Base-by-base conservation (phyloP, 2,888 invertebrate species). In the Lasioglossum marginatum region DNA sequence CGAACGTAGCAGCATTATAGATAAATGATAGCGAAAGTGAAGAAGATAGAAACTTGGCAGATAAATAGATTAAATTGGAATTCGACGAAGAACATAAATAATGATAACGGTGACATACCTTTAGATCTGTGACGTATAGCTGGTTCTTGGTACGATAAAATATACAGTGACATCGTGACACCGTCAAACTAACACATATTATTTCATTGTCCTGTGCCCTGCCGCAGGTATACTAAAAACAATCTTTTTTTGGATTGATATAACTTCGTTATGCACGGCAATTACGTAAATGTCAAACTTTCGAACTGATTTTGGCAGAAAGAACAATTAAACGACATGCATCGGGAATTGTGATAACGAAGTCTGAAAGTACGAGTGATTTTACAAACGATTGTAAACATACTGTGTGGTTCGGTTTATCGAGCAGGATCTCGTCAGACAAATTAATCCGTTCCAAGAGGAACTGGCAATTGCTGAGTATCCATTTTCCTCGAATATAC, bases 201-300 rank as follows among this genome's bases (percentile, higher is more conserved):
- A 95, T 91, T 34, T 92, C 73, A 84, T 92, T 94, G 0, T 90
- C 91, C 37, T 83, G 91, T 6, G 87, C 91, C 83, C 94, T 90
- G 31, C 94, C 94, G 76, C 94, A 94, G 1, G 83, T 86, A 63
- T 93, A 93, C 94, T 95, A 78, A 37, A 93, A 92, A 43, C n/a
- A 75, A 57, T 10, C 14, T 8, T 6, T 8, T 71, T 52, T 37
- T 37, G 19, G 10, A 68, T 68, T 6, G 19, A 37, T 68, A 37
- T 37, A 23, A 23, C 8, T 37, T 6, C 23, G 10, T 68, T 23
- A 19, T 10, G 23, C 23, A 23, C 1, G 16, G 23, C 12, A 37
- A 23, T 37, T 37, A 1, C 8, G 34, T 68, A 37, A 34, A 19
- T 37, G 31, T 31, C 31, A 31, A 57, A 57, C 8, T 57, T 12